Conservation (phyloP, 2,888 invertebrate genomes). For the Watsonalla cultraria region DNA sequence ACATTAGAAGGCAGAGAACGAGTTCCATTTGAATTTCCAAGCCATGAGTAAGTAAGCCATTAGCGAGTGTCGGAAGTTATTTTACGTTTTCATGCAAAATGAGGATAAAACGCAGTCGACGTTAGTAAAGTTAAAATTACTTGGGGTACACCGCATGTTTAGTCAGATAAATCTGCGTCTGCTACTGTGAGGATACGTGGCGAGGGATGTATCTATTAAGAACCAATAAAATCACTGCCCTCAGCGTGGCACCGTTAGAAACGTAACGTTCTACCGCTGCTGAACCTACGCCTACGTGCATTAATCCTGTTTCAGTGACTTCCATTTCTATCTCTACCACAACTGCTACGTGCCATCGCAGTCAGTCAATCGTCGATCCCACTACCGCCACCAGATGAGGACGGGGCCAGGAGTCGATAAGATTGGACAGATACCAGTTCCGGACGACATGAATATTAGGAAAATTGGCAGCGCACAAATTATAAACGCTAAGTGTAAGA, state of each 20-base stretch:
- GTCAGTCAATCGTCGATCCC: not conserved
- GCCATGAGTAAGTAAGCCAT: not conserved
- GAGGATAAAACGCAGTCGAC: too few relatives aligned
- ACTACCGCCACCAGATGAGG: not conserved
- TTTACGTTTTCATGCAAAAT: too few relatives aligned
- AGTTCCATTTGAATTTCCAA: not conserved
- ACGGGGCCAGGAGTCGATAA: not conserved
- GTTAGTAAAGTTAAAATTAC: too few relatives aligned
- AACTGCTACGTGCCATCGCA: not conserved
- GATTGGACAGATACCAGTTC: not conserved
- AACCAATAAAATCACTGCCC: too few relatives aligned
- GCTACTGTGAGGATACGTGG: too few relatives aligned
- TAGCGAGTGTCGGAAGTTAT: too few relatives aligned
- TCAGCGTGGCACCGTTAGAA: too few relatives aligned
- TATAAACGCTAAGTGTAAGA: not conserved
- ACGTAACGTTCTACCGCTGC: too few relatives aligned
- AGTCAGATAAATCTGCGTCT: too few relatives aligned
- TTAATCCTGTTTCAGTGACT: not conserved
- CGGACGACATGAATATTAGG: not conserved
- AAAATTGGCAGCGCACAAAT: not conserved
- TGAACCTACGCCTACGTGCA: too few relatives aligned
- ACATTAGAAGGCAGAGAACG: not conserved
- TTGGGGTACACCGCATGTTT: too few relatives aligned
- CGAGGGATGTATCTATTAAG: too few relatives aligned
- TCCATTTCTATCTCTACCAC: not conserved